Conservation (phyloP, 2,888 invertebrate species). For the Gymnoscelis rufifasciata region DNA sequence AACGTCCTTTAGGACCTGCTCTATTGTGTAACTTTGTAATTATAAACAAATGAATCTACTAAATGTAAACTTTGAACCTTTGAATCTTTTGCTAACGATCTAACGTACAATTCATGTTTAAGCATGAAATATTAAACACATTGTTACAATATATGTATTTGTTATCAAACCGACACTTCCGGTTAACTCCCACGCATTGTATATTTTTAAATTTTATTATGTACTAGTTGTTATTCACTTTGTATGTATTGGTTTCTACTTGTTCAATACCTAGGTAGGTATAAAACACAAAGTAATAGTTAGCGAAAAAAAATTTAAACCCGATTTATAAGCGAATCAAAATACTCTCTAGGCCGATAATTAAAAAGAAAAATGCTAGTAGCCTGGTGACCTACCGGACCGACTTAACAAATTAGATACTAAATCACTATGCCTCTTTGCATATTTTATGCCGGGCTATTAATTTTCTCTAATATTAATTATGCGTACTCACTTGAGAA, state of each 20-base stretch:
- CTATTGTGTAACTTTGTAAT: no score
- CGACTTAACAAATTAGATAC: slow-evolving; percentile 11
- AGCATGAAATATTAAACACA: no score
- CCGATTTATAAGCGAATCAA: background rate
- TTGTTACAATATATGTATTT: slow-evolving; percentile 6
- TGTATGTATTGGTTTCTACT: no score
- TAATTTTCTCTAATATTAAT: slow-evolving; percentile 18
- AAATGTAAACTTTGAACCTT: no score
- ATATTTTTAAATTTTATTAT: no score
- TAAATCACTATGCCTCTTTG: slow-evolving; percentile 15
- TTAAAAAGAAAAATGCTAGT: slow-evolving; percentile 11
- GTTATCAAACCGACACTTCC: slow-evolving; percentile 25
- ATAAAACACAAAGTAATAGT: no score
- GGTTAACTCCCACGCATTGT: slow-evolving; percentile 28
- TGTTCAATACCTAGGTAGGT: no score
- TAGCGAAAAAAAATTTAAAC: background rate
- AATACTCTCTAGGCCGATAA: background rate
- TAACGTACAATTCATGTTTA: no score
- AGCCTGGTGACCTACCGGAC: slow-evolving; percentile 11
- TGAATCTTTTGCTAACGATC: no score
- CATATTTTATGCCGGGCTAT: slow-evolving; percentile 14
- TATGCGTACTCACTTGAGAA: slow-evolving; percentile 75
- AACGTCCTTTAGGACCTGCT: no score
- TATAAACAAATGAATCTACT: no score
- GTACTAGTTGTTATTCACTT: no score